Evolutionary conservation across 92 coral and sea anemone genomes (phyloP), one percentile per base, ranked within the genome.

Genomic region (Palythoa grandis): DNA sequence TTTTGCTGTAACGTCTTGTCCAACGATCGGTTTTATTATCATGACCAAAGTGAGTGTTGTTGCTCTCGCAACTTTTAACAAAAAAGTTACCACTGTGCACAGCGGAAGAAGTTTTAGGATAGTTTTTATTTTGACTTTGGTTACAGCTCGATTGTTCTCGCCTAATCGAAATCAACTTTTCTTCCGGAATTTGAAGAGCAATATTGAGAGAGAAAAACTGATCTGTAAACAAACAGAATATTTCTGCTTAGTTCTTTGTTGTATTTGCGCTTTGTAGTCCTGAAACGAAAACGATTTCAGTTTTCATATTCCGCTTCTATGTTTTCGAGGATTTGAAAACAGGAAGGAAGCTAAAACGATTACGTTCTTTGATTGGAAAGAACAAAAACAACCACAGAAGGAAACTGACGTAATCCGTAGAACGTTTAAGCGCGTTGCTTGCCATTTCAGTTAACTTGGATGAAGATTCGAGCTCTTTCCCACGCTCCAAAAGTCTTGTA

Each of bases 371-470:
- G 8, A 50, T 48, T 15, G 14, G 40, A 22, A 15, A 53, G 58
- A 24, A 76, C 24, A 25, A 50, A 23, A 75, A 61, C 79, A 20
- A 19, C 47, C 47, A 79, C 39, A 16, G 39, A 22, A 63, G 14
- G 43, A 25, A 50, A 29, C 57, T 52, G 73, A 80, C 74, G 85
- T 70, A 80, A 37, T 65, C 66, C 25, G 13, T 8, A 69, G 35
- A 29, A 11, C 74, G 74, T 65, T 80, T 65, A 70, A 80, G 85
- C 85, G 60, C 74, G 74, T 80, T 80, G 10, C n/a, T 15, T 66
- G 60, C 22, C 85, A 47, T 39, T 65, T 22, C 22, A 63, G 73
- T 47, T 23, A 35, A 37, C 23, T 12, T 12, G 74, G 10, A 22
- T 10, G 47, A 37, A 11, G 39, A 48, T 35, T 52, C 74, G 35